phyloP scores from a whole-genome alignment of 2,113 vertebrate genomes.

The Xenus cinereus region DNA sequence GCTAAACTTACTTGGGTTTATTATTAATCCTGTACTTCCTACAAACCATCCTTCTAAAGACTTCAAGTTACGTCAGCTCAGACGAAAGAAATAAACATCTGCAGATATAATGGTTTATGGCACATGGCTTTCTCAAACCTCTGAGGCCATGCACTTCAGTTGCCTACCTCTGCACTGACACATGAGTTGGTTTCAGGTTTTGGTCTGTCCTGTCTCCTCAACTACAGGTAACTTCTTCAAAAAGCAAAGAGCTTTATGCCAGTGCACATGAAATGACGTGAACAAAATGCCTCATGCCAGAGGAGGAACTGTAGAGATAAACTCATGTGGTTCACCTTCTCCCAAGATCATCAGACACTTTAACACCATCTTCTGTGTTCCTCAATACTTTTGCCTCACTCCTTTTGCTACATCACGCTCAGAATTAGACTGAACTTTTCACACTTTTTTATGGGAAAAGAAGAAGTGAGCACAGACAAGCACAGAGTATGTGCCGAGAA shows the following conservation, averaged over 20 bases:
- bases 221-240: not conserved
- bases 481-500: not conserved
- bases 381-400: not conserved
- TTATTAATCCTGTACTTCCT: not conserved
- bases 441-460: not conserved
- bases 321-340: not conserved
- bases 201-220: not conserved
- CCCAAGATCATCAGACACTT: not conserved
- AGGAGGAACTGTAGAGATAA: not conserved
- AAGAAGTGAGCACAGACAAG: not conserved
- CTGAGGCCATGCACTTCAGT: not conserved
- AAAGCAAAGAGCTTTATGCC: fast-evolving
- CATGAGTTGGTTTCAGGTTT: not conserved
- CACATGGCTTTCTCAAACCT: not conserved
- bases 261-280: not conserved
- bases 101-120: not conserved
- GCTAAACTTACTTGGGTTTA: not conserved
- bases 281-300: not conserved
- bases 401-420: not conserved
- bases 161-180: not conserved
- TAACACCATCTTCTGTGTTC: not conserved
- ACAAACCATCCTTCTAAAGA: not conserved
- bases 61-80: not conserved
- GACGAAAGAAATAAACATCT: not conserved
- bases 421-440: not conserved